These are phyloP conservation scores for Lutjanus argentimaculatus DNA, from an alignment of 2,797 vertebrate genomes.

Conservation along the genomic window DNA sequence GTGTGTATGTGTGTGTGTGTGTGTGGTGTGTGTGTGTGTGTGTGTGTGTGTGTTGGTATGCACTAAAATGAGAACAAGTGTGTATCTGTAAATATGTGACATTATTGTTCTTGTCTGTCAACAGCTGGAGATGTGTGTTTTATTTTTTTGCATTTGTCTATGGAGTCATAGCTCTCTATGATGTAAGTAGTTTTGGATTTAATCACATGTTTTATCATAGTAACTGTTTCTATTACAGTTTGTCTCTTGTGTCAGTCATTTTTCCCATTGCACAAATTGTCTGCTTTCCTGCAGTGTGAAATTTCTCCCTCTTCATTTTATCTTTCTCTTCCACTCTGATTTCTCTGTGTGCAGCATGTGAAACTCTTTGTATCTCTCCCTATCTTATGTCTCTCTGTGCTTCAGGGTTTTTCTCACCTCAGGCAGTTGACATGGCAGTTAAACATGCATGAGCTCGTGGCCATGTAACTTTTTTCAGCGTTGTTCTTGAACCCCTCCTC, in stretches of 20 bases:
- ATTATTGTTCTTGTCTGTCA: conserved; percentile 67
- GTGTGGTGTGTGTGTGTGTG: neutral
- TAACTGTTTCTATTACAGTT: neutral
- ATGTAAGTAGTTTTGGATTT: conserved; percentile 87
- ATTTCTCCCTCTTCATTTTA: neutral
- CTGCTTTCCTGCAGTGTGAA: conserved; percentile 2
- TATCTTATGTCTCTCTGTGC: neutral
- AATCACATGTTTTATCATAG: neutral
- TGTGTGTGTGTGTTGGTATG: neutral
- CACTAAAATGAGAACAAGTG: conserved; percentile 2
- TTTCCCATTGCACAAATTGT: neutral
- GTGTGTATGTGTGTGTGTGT: conserved; percentile 8
- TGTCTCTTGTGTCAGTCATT: neutral
- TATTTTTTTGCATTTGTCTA: conserved; percentile 89
- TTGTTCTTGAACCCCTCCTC: neutral
- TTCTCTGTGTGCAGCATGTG: neutral
- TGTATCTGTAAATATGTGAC: conserved; percentile 26
- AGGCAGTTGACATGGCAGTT: conserved; percentile 9
- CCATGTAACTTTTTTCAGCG: neutral
- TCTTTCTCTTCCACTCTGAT: neutral
- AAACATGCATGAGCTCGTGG: conserved; percentile 14
- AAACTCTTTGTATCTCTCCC: neutral
- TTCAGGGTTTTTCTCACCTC: conserved; percentile 31
- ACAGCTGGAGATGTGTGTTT: conserved; percentile 94
- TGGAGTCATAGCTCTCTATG: conserved; percentile 91